Evolutionary conservation across 2,113 vertebrate genomes (phyloP), one percentile per base, ranked within the genome.

Genomic region (Gopherus flavomarginatus): DNA sequence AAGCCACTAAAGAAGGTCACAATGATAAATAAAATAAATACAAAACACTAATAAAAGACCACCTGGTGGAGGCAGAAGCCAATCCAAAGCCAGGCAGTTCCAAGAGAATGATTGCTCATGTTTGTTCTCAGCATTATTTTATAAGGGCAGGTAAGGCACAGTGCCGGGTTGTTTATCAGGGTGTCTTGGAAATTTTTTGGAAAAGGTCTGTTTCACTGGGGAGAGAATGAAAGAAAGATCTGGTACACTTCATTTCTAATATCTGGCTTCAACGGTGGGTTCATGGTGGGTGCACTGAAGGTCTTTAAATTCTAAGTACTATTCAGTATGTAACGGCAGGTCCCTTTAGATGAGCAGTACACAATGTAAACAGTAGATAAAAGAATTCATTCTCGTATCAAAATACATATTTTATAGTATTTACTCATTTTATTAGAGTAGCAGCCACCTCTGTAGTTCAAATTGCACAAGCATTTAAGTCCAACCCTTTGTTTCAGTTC

Each of bases 321-420:
- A 7, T 90, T 87, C 82, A 78, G 53, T 3, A 26, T 1, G 75
- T 92, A 69, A 50, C 79, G 50, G 89, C 59, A 92, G n/a, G 13
- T 88, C 42, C 12, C 65, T 72, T 79, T 29, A 27, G 26, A 4
- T 89, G 35, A 72, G 69, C 83, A 72, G 59, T 44, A 47, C 89
- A 2, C 6, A 29, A 22, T 16, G 72, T 86, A 93, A 94, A 72
- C 5, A 81, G 53, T 49, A 44, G 31, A 21, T 87, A 14, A 6
- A 5, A 53, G 56, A 44, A 85, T 82, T 50, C 75, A 31, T 5
- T 80, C 81, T 87, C 8, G 27, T 17, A 62, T 86, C 35, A 87
- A 88, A 88, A 72, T 38, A 75, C 35, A 31, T 92, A 89, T 91
- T 93, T 93, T 79, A 31, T 49, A 78, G 52, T 89, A 89, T 89